These are phyloP conservation scores for Ashinkailepas kermadecensis DNA, from an alignment of 2,888 invertebrate genomes.

Conservation along the genomic window DNA sequence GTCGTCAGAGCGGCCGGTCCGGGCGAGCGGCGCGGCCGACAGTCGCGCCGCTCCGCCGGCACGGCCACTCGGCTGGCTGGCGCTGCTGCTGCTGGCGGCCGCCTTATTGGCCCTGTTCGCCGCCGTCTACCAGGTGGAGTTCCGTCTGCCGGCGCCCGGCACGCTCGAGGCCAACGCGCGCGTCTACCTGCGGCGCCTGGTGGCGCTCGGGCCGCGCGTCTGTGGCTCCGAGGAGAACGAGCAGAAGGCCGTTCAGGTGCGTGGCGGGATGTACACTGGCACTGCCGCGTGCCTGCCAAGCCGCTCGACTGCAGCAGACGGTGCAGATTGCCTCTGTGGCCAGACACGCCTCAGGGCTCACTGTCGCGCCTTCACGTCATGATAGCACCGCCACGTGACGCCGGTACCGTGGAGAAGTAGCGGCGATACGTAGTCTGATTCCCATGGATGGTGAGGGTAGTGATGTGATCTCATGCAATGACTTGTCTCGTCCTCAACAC, in stretches of 20 bases:
- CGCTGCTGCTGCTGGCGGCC: slow-evolving; percentile 8
- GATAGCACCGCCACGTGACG: too few relatives aligned
- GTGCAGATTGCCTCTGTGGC: too few relatives aligned
- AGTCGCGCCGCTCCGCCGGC: neutral
- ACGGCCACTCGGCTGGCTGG: neutral
- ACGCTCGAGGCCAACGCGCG: neutral
- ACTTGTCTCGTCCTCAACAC: too few relatives aligned
- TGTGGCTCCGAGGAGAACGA: neutral
- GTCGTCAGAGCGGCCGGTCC: neutral
- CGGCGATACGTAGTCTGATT: too few relatives aligned
- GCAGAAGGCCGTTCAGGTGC: neutral
- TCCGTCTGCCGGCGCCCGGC: neutral
- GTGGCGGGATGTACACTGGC: too few relatives aligned
- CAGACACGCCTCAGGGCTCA: too few relatives aligned
- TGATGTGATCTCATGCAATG: too few relatives aligned
- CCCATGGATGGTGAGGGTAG: too few relatives aligned
- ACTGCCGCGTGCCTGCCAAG: too few relatives aligned
- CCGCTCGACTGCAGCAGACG: too few relatives aligned
- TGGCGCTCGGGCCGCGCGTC: slow-evolving; percentile 16
- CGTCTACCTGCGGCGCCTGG: neutral
- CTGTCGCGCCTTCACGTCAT: too few relatives aligned
- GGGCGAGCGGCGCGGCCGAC: neutral
- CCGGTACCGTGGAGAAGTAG: too few relatives aligned
- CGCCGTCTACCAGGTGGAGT: neutral
- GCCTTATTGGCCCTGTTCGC: neutral